Evolutionary conservation across 2,888 invertebrate genomes (phyloP), one percentile per base, ranked within the genome.

Genomic region (Trichogramma evanescens): DNA sequence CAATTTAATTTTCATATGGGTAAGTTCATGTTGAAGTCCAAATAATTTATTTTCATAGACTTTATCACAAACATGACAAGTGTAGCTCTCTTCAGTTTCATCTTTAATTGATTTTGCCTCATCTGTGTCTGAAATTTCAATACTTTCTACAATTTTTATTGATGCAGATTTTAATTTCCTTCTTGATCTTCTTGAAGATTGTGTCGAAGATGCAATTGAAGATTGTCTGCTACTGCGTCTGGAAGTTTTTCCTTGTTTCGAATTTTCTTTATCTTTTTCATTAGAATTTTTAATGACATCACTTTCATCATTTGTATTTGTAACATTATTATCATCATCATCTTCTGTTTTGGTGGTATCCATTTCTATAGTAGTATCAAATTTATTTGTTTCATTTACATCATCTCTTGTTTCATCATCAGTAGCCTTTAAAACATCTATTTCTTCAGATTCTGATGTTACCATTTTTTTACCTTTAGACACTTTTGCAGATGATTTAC

Each of bases 1-100:
- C 9, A 76, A 62, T 52, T 71, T 68, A 5, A 77, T 60, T 49
- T 74, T 76, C 42, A 67, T 69, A 53, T 77, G 77, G 0, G 69
- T 67, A 9, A 77, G 53, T 56, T 71, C 69, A 48, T 77, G 77
- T 7, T 68, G 64, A 45, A 69, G 63, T 10, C 70, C 69, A 8
- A 66, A 55, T 0, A 73, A 61, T 60, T 69, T 74, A 42, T 63
- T 74, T 39, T 70, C 68, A 50, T 66, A 74, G 45, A 62, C 64
- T 10, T 65, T 63, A 8, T 59, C 64, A 44, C 77, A 77, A 7
- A 70, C 63, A 5, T 66, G 63, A 50, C 73, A 74, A 7, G 56
- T 62, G 39, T 64, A 64, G 26, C 51, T 10, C n/a, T 45, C 39
- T 9, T 57, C 41, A 38, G 44, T 43, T 3, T n/a, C 45, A 13